Conservation (phyloP, 2,888 invertebrate species). For the Pocota personata region DNA sequence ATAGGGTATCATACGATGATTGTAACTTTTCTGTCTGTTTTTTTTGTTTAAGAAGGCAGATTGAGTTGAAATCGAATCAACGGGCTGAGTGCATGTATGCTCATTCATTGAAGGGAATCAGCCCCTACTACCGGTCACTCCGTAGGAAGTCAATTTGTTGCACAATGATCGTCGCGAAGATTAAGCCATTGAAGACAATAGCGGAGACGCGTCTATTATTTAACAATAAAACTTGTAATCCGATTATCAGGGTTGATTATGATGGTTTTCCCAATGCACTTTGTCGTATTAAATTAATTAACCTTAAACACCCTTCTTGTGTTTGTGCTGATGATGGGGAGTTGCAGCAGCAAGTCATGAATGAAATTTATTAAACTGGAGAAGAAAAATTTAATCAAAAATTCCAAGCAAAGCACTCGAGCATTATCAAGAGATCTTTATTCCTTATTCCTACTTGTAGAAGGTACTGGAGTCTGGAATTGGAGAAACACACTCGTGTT, state of each 20-base stretch:
- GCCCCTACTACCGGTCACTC: too few species aligned
- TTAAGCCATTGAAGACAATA: conserved; percentile 56
- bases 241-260: conserved; percentile 61
- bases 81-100: too few species aligned
- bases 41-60: too few species aligned
- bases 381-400: conserved; percentile 13
- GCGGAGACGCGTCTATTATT: conserved; percentile 34
- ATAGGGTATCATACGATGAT: too few species aligned
- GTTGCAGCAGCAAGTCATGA: conserved; percentile 19
- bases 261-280: conserved; percentile 45
- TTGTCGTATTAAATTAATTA: conserved; percentile 61
- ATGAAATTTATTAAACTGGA: conserved; percentile 13
- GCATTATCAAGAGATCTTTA: conserved; percentile 25
- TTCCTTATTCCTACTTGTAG: conserved; percentile 3
- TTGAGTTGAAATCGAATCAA: too few species aligned
- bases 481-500: conserved; percentile 19
- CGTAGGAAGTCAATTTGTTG: neutral
- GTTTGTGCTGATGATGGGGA: neutral
- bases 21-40: too few species aligned
- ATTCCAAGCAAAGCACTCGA: conserved; percentile 49
- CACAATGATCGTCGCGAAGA: neutral
- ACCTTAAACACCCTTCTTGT: conserved; percentile 44
- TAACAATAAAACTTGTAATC: conserved; percentile 50
- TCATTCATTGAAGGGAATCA: too few species aligned
- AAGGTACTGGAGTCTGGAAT: conserved; percentile 35